Base-by-base conservation (phyloP, 2,888 invertebrate species). In the Sinotaia quadrata region DNA sequence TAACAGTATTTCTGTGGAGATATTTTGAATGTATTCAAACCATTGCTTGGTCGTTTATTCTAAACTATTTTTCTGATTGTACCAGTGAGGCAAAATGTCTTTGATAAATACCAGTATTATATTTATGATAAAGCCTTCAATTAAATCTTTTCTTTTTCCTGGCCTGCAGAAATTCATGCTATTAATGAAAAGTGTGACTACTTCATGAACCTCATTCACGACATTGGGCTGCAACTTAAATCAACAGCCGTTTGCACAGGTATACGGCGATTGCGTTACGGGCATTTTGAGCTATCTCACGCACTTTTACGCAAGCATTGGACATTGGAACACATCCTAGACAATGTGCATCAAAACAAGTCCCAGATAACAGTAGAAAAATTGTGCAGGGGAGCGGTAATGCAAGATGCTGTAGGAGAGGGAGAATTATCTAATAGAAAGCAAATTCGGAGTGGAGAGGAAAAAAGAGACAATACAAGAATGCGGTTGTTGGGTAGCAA, bases 221-320 rank as follows among this genome's bases (percentile, higher is more conserved):
- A 96, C 73, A 89, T 98, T 44, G 98, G 96, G 4, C 85, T 94
- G 0, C 92, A 93, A 82, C 85, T 97, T 47, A 93, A 93, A 79
- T 92, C 93, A 1, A 91, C 92, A 0, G 97, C 98, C 0, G 92
- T 94, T 75, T 95, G 95, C 83, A 92, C 92, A 0, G 92, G 91
- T 12, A 90, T 97, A 8, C 93, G 94, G 73, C 94, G 96, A 83
- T 91, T 95, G 21, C 91, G 95, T 56, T 93, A 94, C 81, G 96
- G 96, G 29, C 92, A 93, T 80, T 98, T 98, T 85, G 90, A 91
- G 4, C 82, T 94, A 3, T 91, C 94, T 0, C 90, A 93, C 79
- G 93, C 96, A 0, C 88, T 98, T 24, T 88, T 98, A 27, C 89
- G 92, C 47, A 94, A 95, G 86, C 93, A 96, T 78, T 97, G 86